These are phyloP conservation scores for Planiliza haematocheilus DNA, from an alignment of 2,113 vertebrate genomes.

Conservation along the genomic window DNA sequence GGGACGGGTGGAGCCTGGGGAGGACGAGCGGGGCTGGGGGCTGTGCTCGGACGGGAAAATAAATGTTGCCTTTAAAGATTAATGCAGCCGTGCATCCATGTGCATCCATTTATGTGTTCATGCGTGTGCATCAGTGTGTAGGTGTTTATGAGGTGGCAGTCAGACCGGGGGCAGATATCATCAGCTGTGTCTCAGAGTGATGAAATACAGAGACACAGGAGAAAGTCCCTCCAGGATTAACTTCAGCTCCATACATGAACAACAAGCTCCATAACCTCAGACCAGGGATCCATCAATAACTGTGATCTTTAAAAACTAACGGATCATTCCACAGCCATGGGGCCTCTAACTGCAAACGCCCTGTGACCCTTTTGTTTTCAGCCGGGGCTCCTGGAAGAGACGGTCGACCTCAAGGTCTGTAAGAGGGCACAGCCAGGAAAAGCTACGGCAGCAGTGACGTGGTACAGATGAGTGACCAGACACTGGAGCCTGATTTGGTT, in stretches of 20 bases:
- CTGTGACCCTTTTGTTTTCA: too few species aligned
- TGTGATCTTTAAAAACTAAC: too few species aligned
- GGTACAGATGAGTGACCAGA: too few species aligned
- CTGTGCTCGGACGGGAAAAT: conserved; percentile 31
- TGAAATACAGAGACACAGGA: conserved; percentile 56
- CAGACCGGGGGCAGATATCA: conserved; percentile 44
- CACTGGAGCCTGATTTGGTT: too few species aligned
- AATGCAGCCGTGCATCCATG: conserved; percentile 16
- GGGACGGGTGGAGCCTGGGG: too few species aligned
- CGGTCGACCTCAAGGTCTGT: too few species aligned
- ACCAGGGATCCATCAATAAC: conserved; percentile 1
- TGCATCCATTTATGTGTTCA: not conserved
- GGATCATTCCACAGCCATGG: too few species aligned
- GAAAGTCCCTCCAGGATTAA: conserved; percentile 54
- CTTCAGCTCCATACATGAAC: conserved; percentile 16
- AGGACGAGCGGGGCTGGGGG: too few species aligned
- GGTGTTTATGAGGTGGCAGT: conserved; percentile 27
- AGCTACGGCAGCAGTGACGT: too few species aligned
- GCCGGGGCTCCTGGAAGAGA: too few species aligned
- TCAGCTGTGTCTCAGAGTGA: conserved; percentile 55
- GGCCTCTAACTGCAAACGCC: too few species aligned
- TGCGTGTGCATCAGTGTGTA: not conserved
- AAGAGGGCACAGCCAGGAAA: too few species aligned
- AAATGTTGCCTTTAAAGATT: conserved; percentile 60
- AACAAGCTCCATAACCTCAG: conserved; percentile 11